Evolutionary conservation across 2,113 vertebrate genomes (phyloP).

Genomic region (Opisthocomus hoazin): DNA sequence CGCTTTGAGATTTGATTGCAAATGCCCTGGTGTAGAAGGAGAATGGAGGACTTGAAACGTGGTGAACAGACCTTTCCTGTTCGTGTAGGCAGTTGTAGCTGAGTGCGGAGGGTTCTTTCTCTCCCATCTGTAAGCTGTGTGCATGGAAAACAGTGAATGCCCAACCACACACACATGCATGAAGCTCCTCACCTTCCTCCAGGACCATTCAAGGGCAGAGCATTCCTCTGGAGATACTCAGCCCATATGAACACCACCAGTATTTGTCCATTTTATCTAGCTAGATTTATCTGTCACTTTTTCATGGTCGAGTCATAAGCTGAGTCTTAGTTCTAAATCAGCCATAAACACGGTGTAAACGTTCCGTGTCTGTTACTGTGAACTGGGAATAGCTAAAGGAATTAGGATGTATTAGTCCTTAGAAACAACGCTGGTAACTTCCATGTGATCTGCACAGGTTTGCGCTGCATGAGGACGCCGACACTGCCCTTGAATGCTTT

Average conservation of each 20-base stretch:
- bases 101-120: not conserved
- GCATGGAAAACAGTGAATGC: not conserved
- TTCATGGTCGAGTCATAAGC: not conserved
- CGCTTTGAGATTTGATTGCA: not conserved
- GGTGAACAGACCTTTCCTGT: not conserved
- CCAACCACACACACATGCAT: not conserved
- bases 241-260: not conserved
- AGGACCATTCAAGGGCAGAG: not conserved
- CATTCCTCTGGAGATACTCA: not conserved
- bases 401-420: not conserved
- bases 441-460: not conserved
- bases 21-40: not conserved
- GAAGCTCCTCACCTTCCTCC: not conserved
- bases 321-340: not conserved
- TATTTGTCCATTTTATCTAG: not conserved
- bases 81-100: not conserved
- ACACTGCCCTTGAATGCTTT: not conserved
- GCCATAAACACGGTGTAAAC: not conserved
- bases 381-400: not conserved
- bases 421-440: not conserved
- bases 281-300: not conserved
- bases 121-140: not conserved
- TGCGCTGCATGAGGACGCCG: accelerated
- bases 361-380: not conserved
- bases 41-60: not conserved